Percentiles rank a stretch among this genome's conserved stretches.
These are phyloP conservation scores for Hydractinia symbiolongicarpus DNA, from an alignment of 30 jellyfish, hydroid and myxozoan genomes.

Conservation along the genomic window DNA sequence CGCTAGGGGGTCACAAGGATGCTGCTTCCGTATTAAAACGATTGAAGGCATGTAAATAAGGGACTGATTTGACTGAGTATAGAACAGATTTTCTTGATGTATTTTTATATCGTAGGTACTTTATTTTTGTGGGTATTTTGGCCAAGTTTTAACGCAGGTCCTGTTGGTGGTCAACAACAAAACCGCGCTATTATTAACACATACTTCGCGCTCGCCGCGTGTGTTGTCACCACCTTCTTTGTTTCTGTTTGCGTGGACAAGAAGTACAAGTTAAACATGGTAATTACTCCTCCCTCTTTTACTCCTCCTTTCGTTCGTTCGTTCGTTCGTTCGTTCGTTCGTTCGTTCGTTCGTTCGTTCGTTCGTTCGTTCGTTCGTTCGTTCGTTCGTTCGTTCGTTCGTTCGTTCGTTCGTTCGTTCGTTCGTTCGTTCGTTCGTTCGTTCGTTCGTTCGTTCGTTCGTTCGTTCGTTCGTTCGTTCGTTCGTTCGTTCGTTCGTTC, in stretches of 20 bases:
- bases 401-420: too few relatives aligned
- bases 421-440: too few relatives aligned
- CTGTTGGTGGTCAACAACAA: constrained; percentile 67
- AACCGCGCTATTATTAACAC: constrained; percentile 85
- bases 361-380: too few relatives aligned
- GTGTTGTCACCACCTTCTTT: constrained; percentile 59
- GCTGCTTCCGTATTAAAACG: too few relatives aligned
- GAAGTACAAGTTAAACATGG: constrained; percentile 67
- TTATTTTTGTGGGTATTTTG: constrained; percentile 88
- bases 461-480: background rate
- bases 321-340: background rate
- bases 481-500: background rate
- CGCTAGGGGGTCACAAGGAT: too few relatives aligned
- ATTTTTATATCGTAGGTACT: constrained; percentile 42
- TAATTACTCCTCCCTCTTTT: constrained; percentile 8
- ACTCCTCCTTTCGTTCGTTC: background rate
- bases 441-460: background rate
- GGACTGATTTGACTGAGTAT: too few relatives aligned
- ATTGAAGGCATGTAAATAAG: too few relatives aligned
- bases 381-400: too few relatives aligned
- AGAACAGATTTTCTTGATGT: too few relatives aligned
- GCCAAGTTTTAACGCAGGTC: constrained; percentile 95
- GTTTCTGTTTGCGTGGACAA: constrained; percentile 59
- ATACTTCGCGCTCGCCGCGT: constrained; percentile 81
- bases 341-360: too few relatives aligned